Conservation (phyloP, 23 tunicate species). For the Oikopleura vanhoeffeni region DNA sequence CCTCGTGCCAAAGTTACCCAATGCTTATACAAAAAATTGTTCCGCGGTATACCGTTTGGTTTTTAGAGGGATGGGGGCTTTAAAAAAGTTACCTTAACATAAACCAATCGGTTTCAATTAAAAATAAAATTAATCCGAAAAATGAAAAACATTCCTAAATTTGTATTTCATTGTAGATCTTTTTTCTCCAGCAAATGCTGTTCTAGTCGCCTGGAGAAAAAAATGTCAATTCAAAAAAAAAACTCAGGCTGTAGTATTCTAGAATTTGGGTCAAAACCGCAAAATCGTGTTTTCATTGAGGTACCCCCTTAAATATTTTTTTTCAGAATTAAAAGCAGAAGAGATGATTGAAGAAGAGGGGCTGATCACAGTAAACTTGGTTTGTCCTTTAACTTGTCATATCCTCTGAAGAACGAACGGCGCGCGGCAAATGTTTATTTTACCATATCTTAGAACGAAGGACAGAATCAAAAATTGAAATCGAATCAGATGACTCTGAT, state of each 20-base stretch:
- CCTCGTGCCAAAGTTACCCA: too few species aligned
- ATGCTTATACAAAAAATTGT: too few species aligned
- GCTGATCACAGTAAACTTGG: not conserved
- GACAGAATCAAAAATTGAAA: not conserved
- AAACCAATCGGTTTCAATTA: too few species aligned
- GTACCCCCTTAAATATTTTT: not conserved
- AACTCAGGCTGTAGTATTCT: too few species aligned
- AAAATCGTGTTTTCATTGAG: not conserved
- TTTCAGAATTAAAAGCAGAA: not conserved
- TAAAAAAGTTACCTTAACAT: too few species aligned
- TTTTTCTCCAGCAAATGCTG: too few species aligned
- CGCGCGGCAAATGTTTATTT: not conserved
- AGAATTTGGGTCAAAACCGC: not conserved
- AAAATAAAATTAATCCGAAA: too few species aligned
- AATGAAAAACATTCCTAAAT: too few species aligned
- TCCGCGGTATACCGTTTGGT: too few species aligned
- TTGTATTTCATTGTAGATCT: too few species aligned
- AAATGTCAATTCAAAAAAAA: not conserved
- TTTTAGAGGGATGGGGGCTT: too few species aligned
- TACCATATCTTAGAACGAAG: not conserved
- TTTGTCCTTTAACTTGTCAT: not conserved
- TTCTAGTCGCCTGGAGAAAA: too few species aligned
- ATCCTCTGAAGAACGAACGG: not conserved
- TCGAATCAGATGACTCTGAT: constrained; percentile 14
- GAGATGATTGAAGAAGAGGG: not conserved